Base-by-base conservation (phyloP, 2,113 vertebrate genomes). In the Sylvia atricapilla region DNA sequence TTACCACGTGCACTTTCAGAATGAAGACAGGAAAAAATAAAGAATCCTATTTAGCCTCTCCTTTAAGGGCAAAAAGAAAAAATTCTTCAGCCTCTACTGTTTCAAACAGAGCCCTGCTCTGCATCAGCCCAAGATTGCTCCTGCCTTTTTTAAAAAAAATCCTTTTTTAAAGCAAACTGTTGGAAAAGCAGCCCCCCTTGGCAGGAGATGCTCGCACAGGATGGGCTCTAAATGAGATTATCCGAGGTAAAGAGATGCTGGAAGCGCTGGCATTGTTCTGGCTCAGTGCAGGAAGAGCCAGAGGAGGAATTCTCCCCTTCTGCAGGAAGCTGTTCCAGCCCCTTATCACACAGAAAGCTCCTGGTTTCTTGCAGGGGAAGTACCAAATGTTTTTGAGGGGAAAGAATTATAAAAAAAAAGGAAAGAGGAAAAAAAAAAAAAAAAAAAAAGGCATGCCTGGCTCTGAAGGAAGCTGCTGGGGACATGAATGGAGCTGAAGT, bases 261-360 rank as follows among this genome's bases (percentile, higher is more conserved):
- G 88, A 66, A 90, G 86, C 0, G 1, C 72, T 88, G 94, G 95
- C 60, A 93, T 92, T 97, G 92, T 93, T 94, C 83, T 88, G 90
- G 64, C 43, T 69, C 44, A 0, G 58, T 0, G 33, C 86, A 94
- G 96, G 91, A 95, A 94, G 77, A 84, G 94, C 35, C 39, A 53
- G 87, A 53, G 64, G 72, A 84, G 92, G 69, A 93, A 88, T 78
- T 94, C 83, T 90, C 93, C 80, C 39, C 95, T 33, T 13, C 10
- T 53, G 89, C 95, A 96, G 93, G 95, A 96, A 96, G 92, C 93
- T 84, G 56, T 56, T 93, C 79, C 94, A 95, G 94, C 49, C 84
- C 82, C 91, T 95, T 89, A 94, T 95, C 94, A 92, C 74, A 43
- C 91, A 91, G 5, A 95, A 46, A 94, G 93, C 86, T 96, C 27